A percentile compares a stretch with the other conserved stretches of the same genome.
These are phyloP conservation scores for Myocastor coypus DNA, from an alignment of 2,113 vertebrate genomes.

Conservation along the genomic window DNA sequence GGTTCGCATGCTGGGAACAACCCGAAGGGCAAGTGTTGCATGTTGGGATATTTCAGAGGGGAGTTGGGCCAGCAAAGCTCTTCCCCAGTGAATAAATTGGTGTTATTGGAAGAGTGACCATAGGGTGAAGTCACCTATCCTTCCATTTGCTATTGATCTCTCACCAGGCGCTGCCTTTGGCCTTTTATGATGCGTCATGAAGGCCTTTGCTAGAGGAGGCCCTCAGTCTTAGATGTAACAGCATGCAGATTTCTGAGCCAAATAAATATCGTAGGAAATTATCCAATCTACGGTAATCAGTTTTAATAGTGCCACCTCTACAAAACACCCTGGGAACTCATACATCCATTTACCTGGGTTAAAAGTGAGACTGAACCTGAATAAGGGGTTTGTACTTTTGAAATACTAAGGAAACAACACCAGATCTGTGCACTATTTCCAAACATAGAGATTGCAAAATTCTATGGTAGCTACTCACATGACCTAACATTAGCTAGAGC, in stretches of 20 bases:
- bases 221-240: background rate
- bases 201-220: background rate
- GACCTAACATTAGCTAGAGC: background rate
- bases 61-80: too few species aligned
- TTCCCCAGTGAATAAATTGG: background rate
- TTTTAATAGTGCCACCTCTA: background rate
- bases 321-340: background rate
- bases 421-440: background rate
- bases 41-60: background rate
- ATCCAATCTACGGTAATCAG: too few species aligned
- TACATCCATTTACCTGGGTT: background rate
- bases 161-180: too few species aligned
- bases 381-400: background rate
- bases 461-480: background rate
- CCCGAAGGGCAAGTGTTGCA: background rate
- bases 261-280: background rate
- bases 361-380: background rate
- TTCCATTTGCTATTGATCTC: background rate
- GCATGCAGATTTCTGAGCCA: background rate
- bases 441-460: background rate
- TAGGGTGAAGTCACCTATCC: background rate
- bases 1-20: background rate
- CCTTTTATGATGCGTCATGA: background rate
- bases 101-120: background rate
- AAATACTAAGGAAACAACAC: background rate